These are phyloP conservation scores for Girardinus metallicus DNA, from an alignment of 2,797 vertebrate species.

Conservation along the genomic window DNA sequence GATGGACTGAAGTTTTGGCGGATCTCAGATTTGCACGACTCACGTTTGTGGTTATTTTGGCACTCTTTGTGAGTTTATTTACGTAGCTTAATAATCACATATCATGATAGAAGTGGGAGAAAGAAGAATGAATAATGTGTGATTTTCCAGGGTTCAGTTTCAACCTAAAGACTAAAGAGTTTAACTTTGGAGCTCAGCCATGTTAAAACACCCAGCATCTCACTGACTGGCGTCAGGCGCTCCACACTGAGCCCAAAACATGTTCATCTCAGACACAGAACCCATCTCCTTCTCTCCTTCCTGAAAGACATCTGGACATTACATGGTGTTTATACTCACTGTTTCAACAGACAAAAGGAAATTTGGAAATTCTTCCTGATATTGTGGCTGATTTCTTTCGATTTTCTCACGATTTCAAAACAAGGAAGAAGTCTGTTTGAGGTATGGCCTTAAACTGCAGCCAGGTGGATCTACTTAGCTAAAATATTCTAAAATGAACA, in stretches of 20 bases:
- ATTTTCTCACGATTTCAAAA: not conserved
- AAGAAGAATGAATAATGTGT: not conserved
- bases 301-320: not conserved
- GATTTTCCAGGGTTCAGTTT: not conserved
- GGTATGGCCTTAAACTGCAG: not conserved
- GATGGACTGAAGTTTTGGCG: slow-evolving; percentile 9
- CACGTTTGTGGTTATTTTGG: not conserved
- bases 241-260: not conserved
- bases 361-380: not conserved
- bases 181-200: not conserved
- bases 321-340: not conserved
- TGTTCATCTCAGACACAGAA: too few relatives aligned
- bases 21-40: not conserved
- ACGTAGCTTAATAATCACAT: not conserved
- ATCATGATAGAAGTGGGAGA: not conserved
- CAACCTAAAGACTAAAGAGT: not conserved
- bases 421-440: not conserved
- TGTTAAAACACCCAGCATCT: not conserved
- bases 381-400: not conserved
- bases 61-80: not conserved
- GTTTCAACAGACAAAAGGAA: not conserved
- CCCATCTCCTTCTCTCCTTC: too few relatives aligned
- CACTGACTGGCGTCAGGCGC: not conserved
- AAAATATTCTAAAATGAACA: not conserved
- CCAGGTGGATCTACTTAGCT: not conserved